Conservation (phyloP, 2,888 invertebrate genomes). For the Gari tellinella region DNA sequence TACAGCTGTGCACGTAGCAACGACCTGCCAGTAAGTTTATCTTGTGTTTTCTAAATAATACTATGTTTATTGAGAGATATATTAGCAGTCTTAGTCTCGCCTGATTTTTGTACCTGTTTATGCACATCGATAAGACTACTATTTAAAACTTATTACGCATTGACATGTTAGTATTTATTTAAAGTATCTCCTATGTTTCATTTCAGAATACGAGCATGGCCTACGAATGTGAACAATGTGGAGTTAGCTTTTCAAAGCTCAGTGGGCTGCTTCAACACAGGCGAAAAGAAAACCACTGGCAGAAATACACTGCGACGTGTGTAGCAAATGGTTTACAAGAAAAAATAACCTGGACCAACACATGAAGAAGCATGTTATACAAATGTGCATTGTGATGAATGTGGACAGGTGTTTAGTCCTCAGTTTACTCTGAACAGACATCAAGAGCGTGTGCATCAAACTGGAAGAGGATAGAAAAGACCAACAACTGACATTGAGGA, state of each 20-base stretch:
- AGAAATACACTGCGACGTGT: slow-evolving; percentile 3
- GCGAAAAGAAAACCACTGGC: slow-evolving; percentile 5
- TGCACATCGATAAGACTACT: no score
- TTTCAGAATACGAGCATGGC: background rate
- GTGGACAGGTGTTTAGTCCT: slow-evolving; percentile 16
- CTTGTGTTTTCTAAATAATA: no score
- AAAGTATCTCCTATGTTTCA: no score
- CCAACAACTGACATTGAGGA: background rate
- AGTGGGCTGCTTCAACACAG: slow-evolving; percentile 9
- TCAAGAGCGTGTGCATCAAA: slow-evolving; percentile 14
- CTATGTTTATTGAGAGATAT: no score
- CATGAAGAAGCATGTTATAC: slow-evolving; percentile 3
- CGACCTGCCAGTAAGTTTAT: no score
- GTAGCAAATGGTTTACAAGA: slow-evolving; percentile 13
- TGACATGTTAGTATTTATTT: no score
- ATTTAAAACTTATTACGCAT: no score
- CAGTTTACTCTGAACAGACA: slow-evolving; percentile 13
- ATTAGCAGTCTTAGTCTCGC: no score
- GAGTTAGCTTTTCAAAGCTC: background rate
- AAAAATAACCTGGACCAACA: slow-evolving; percentile 22
- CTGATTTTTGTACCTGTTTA: no score
- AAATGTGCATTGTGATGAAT: slow-evolving; percentile 27
- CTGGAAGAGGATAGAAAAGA: slow-evolving; percentile 10
- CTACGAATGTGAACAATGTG: slow-evolving; percentile 2
- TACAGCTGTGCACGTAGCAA: no score